These are phyloP conservation scores for Allygus modestus DNA, from an alignment of 2,888 invertebrate species.

Conservation along the genomic window DNA sequence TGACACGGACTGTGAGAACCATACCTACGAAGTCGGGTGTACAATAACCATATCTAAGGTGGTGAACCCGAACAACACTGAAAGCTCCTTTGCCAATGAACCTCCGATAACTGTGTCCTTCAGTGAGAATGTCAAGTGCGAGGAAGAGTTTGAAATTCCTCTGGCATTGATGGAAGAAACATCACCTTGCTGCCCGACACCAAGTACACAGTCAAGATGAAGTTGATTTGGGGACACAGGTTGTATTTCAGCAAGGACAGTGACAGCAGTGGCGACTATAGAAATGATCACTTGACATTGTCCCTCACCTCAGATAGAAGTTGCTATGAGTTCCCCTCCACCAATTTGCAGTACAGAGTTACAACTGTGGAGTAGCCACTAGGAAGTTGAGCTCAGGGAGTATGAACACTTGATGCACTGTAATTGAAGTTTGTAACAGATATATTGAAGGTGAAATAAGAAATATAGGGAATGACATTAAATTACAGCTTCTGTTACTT, in stretches of 20 bases:
- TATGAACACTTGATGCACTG: too few relatives aligned
- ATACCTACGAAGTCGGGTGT: background rate
- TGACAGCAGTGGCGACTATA: too few relatives aligned
- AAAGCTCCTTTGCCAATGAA: too few relatives aligned
- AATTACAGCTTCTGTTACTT: too few relatives aligned
- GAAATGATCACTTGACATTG: background rate
- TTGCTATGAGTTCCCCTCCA: background rate
- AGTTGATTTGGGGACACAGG: background rate
- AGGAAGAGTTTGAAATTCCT: background rate
- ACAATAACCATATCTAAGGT: background rate
- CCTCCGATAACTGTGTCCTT: background rate
- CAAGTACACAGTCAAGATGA: background rate
- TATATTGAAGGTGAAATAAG: too few relatives aligned
- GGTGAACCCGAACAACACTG: background rate
- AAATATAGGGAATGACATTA: too few relatives aligned
- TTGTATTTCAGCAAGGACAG: background rate
- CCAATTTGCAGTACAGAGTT: too few relatives aligned
- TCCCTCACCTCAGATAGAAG: background rate
- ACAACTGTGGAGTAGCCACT: too few relatives aligned
- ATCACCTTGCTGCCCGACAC: background rate
- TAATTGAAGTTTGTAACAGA: too few relatives aligned
- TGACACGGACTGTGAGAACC: background rate
- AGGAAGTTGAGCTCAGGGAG: too few relatives aligned
- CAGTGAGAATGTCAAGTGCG: background rate
- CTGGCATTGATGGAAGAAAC: slow-evolving; percentile 1